These are phyloP conservation scores for Erebia epiphron DNA, from an alignment of 2,888 invertebrate genomes.

Conservation along the genomic window DNA sequence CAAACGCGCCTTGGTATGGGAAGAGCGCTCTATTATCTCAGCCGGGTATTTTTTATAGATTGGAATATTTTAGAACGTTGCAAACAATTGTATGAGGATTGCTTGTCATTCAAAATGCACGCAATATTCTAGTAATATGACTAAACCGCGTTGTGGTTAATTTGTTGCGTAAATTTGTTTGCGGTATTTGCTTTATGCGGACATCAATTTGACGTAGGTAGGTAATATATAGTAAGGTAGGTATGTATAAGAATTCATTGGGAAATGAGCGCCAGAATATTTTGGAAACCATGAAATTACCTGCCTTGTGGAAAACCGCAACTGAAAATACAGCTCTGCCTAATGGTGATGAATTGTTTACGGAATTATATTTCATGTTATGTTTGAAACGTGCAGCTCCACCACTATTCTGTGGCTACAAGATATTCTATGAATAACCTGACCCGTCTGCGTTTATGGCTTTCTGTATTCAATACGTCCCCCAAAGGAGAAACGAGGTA, in stretches of 20 bases:
- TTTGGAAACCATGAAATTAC: conserved; percentile 13
- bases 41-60: too few relatives aligned
- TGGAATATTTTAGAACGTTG: too few relatives aligned
- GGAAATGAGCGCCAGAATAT: conserved; percentile 1
- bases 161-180: conserved; percentile 9
- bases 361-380: not conserved
- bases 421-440: too few relatives aligned
- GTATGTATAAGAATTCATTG: not conserved
- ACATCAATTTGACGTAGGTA: not conserved
- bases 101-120: not conserved
- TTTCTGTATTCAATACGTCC: too few relatives aligned
- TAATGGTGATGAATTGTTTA: conserved; percentile 5
- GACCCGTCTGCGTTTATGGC: too few relatives aligned
- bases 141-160: not conserved
- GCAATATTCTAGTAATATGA: not conserved
- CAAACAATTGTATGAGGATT: not conserved
- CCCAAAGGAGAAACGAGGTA: too few relatives aligned
- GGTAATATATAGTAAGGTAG: too few relatives aligned
- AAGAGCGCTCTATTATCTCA: too few relatives aligned
- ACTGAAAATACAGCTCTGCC: conserved; percentile 4
- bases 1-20: too few relatives aligned
- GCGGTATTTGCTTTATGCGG: not conserved
- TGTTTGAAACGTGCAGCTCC: not conserved
- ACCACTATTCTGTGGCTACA: too few relatives aligned
- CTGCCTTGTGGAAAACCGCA: conserved; percentile 9